Evolutionary conservation across 2,797 vertebrate species (phyloP).

Genomic region (Hippopotamyrus pictus): DNA sequence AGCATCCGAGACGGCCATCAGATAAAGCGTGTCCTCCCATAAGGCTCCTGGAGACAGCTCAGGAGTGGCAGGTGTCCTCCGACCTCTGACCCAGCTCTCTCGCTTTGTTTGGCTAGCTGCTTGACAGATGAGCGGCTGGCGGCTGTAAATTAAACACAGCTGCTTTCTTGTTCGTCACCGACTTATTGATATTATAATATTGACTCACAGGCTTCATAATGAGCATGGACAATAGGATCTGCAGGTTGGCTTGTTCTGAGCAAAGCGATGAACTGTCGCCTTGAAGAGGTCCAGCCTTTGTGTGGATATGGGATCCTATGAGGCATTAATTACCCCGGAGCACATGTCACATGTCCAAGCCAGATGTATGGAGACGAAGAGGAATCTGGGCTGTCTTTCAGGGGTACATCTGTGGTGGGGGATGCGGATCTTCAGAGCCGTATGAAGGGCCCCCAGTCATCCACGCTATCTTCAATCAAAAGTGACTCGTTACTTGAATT

Average conservation of each 20-base stretch:
- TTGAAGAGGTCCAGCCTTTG: not conserved
- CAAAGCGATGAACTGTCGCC: not conserved
- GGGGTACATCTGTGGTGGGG: conserved; percentile 5
- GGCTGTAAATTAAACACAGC: conserved; percentile 58
- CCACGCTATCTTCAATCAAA: conserved; percentile 34
- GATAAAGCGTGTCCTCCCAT: conserved; percentile 48
- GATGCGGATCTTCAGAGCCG: not conserved
- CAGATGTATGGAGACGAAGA: not conserved
- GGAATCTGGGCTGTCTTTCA: not conserved
- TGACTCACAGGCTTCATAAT: not conserved
- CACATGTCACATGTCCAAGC: not conserved
- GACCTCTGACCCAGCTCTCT: conserved; percentile 36
- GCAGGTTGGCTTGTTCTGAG: not conserved
- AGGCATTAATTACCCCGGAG: not conserved
- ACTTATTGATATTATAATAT: conserved; percentile 19
- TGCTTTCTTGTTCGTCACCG: conserved; percentile 51
- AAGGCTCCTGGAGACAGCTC: conserved; percentile 40
- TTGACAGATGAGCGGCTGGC: conserved; percentile 54
- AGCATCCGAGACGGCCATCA: not conserved
- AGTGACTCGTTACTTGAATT: conserved; percentile 20
- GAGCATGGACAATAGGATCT: not conserved
- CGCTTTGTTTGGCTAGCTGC: conserved; percentile 46
- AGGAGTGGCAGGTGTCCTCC: conserved; percentile 50
- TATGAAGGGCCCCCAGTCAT: conserved; percentile 35
- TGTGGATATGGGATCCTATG: not conserved